Evolutionary conservation across 2,888 invertebrate species (phyloP).

Genomic region (Apeira syringaria): DNA sequence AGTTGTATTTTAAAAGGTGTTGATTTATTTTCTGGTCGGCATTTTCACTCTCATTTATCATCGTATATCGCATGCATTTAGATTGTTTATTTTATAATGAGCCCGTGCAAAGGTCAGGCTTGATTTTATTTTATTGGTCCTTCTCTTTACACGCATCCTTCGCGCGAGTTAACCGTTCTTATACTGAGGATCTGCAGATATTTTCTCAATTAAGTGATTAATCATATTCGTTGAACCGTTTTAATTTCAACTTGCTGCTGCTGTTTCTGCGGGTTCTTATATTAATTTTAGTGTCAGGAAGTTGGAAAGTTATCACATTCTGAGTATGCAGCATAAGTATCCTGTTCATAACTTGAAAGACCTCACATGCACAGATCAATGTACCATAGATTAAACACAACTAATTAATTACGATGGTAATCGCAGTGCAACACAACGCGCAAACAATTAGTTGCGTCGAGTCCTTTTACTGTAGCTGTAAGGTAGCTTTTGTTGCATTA

Average conservation of each 20-base stretch:
- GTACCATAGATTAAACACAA: slow-evolving; percentile 63
- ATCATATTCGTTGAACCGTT: slow-evolving; percentile 10
- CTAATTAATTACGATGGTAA: slow-evolving; percentile 75
- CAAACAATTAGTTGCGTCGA: slow-evolving; percentile 65
- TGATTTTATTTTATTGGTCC: slow-evolving; percentile 26
- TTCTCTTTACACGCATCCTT: slow-evolving; percentile 30
- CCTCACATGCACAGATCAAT: slow-evolving; percentile 65
- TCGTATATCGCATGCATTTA: slow-evolving; percentile 52
- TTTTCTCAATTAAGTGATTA: slow-evolving; percentile 22
- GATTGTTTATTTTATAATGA: slow-evolving; percentile 57
- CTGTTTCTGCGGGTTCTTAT: background rate
- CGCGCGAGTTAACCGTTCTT: slow-evolving; percentile 27
- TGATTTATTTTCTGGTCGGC: slow-evolving; percentile 48
- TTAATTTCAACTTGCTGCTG: slow-evolving; percentile 5
- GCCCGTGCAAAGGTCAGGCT: slow-evolving; percentile 37
- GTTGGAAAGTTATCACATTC: slow-evolving; percentile 1
- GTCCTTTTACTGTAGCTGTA: slow-evolving; percentile 22
- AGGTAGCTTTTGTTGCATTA: slow-evolving; percentile 46
- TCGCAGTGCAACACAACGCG: slow-evolving; percentile 49
- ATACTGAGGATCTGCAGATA: slow-evolving; percentile 22
- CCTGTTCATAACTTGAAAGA: slow-evolving; percentile 39
- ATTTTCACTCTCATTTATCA: slow-evolving; percentile 50
- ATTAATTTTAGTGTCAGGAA: background rate
- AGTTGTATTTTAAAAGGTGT: slow-evolving; percentile 29
- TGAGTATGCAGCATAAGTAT: slow-evolving; percentile 15